phyloP scores from a whole-genome alignment of 1,140 invertebrate species.

The Colletes latitarsis region DNA sequence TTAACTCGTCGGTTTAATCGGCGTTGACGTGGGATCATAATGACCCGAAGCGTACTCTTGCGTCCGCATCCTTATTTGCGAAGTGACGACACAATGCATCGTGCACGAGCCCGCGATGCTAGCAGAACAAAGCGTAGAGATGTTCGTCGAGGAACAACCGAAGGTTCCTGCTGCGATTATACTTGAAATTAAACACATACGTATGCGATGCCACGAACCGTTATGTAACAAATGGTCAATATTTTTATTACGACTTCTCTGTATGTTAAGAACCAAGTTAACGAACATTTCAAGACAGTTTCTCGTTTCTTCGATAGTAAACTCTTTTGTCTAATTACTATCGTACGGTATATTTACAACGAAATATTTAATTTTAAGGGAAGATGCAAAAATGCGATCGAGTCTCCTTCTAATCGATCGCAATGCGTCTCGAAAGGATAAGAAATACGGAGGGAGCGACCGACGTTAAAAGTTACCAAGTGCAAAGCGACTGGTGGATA shows the following conservation, averaged over 20 bases:
- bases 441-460: conserved; percentile 8
- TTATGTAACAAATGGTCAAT: too few relatives aligned
- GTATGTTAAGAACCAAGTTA: too few relatives aligned
- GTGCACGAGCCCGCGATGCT: not conserved
- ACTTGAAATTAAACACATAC: not conserved
- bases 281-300: too few relatives aligned
- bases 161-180: not conserved
- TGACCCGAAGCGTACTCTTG: conserved; percentile 2
- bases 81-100: conserved; percentile 1
- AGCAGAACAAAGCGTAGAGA: conserved; percentile 16
- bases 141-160: too few relatives aligned
- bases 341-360: too few relatives aligned
- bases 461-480: conserved; percentile 59
- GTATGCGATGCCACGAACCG: not conserved
- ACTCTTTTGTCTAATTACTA: too few relatives aligned
- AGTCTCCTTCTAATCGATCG: conserved; percentile 54
- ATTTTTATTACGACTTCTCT: too few relatives aligned
- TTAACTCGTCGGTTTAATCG: conserved; percentile 3
- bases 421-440: conserved; percentile 19
- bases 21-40: conserved; percentile 26
- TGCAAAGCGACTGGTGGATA: conserved; percentile 56
- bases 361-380: too few relatives aligned
- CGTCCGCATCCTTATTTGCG: not conserved
- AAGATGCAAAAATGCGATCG: too few relatives aligned
- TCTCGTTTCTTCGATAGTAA: too few relatives aligned